Base-by-base conservation (phyloP, 1,140 invertebrate genomes). In the Orussus abietinus region DNA sequence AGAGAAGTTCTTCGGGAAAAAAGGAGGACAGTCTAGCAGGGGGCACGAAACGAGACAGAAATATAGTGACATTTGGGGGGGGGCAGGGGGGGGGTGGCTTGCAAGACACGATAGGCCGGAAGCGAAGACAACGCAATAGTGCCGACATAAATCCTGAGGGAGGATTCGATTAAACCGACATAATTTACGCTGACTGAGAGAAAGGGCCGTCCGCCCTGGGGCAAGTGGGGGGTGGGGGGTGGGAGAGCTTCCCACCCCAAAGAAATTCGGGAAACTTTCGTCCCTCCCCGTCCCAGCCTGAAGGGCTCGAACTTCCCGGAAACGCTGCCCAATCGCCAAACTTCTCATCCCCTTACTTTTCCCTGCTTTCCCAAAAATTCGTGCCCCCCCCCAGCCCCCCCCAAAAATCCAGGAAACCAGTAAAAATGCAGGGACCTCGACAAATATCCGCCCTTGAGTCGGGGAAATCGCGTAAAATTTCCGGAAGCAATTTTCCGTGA, bases 141-240 rank as follows among this genome's bases (percentile, higher is more conserved):
- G 44, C 25, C 33, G 49, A 50, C 45, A 59, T 70, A 70, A 69
- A 70, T 69, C 65, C 58, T 43, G 14, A 35, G 29, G 44, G 47
- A 42, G 52, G 57, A 68, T 69, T 70, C 63, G 67, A 69, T 69
- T 69, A 70, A 61, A 65, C 49, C 50, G 51, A 48, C 55, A 55
- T 64, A 66, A 69, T 66, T 69, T 59, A 69, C 59, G 42, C 45
- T 45, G 40, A 44, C 40, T 50, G 18, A 39, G 20, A 25, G 15
- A 22, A 29, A 7, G 10, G 9, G 12, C 5, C 34, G 26, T 22
- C 25, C 35, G 25, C 35, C 20, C 11, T 14, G 5, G 11, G 12
- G 28, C 17, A 18, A 35, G 11, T 19, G 26, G 11, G 28, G 18
- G 29, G 25, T 35, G 21, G 15, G 20, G 41, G 32, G 34, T 36